A percentile compares a stretch with the other conserved stretches of the same genome.
phyloP scores from a whole-genome alignment of 1,140 invertebrate genomes.

The Oreohelix idahoensis region DNA sequence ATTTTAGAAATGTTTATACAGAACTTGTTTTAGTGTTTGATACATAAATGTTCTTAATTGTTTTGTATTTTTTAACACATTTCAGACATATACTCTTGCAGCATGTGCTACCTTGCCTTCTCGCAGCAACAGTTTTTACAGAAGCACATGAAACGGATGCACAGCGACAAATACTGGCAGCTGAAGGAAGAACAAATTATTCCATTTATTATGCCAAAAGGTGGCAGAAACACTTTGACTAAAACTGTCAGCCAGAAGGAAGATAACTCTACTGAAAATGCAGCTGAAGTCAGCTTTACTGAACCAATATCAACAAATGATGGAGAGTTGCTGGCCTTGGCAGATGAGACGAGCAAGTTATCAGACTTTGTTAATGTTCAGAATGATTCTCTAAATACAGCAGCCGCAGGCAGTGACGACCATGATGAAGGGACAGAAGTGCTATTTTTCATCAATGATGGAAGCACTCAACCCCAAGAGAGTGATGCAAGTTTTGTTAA shows the following conservation, averaged over 20 bases:
- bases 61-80: not conserved
- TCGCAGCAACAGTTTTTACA: not conserved
- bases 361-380: not conserved
- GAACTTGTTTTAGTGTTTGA: no score
- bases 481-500: not conserved
- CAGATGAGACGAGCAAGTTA: not conserved
- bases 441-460: not conserved
- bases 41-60: not conserved
- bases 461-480: not conserved
- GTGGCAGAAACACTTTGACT: not conserved
- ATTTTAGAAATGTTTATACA: no score
- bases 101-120: not conserved
- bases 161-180: constrained; percentile 5
- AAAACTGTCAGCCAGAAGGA: not conserved
- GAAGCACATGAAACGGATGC: constrained; percentile 6
- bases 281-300: not conserved
- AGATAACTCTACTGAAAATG: not conserved
- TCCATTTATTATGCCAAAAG: not conserved
- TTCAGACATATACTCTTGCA: not conserved
- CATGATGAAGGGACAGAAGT: not conserved
- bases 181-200: not conserved
- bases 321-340: not conserved
- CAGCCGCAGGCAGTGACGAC: not conserved
- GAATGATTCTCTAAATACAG: not conserved
- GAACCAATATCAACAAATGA: not conserved